A percentile compares a stretch with the other conserved stretches of the same genome.
Evolutionary conservation across 1,140 invertebrate species (phyloP).

Genomic region (Phenacoccus solenopsis): DNA sequence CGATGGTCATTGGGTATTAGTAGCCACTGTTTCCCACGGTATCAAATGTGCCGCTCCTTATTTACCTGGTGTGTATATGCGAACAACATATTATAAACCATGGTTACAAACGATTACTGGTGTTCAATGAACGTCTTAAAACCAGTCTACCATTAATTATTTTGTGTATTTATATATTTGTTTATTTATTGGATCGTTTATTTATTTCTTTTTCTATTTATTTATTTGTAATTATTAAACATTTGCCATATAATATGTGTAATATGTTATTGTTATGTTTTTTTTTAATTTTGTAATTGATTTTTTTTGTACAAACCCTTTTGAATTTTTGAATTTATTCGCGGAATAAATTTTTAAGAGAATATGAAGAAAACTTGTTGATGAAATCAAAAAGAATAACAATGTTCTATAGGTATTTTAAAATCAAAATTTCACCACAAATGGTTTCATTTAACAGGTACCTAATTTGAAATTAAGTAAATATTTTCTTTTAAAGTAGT

Average conservation of each 20-base stretch:
- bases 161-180: constrained; percentile 3
- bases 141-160: constrained; percentile 7
- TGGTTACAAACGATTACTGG: constrained; percentile 78
- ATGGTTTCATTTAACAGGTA: no score
- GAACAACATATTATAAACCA: constrained; percentile 78
- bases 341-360: neutral
- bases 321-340: neutral
- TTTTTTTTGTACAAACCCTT: neutral
- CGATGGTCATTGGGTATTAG: constrained; percentile 76
- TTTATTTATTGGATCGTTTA: constrained; percentile 3
- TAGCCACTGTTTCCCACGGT: constrained; percentile 88
- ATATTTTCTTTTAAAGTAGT: no score
- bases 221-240: constrained; percentile 9
- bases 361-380: neutral
- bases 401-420: neutral
- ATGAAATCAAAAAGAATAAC: neutral
- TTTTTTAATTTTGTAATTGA: neutral
- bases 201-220: constrained; percentile 5
- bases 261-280: neutral
- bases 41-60: constrained; percentile 86
- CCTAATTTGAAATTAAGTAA: no score
- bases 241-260: constrained; percentile 9
- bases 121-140: constrained; percentile 32
- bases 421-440: neutral
- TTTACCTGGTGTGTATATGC: constrained; percentile 82